Base-by-base conservation (phyloP, 1,140 invertebrate genomes). In the Drosophila prosaltans region DNA sequence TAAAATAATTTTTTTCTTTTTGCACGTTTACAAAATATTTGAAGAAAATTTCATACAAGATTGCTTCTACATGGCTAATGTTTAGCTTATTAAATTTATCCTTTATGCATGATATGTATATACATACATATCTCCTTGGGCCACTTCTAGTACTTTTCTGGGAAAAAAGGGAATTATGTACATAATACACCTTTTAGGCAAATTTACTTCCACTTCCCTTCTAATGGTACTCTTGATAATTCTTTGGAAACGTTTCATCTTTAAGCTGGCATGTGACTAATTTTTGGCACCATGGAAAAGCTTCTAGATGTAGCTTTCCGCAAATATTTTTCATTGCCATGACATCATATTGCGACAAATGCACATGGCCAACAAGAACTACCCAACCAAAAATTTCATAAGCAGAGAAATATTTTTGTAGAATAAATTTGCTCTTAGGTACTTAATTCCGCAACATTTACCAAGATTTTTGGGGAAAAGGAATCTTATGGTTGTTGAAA, bases 221-320 rank as follows among this genome's bases (percentile, higher is more conserved):
- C 7, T 51, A 24, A 51, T 26, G 21, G 45, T 10, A 24, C 8
- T 51, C 8, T 24, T 51, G 24, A 26, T 51, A 26, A 51, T 51
- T 51, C 21, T 51, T 51, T 3, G 21, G 16, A 48, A 51, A 26
- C 8, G 21, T 51, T 51, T 51, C 21, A 51, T 51, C 45, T 51
- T 51, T 51, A 24, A 51, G 45, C 45, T 51, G 21, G 21, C 7
- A 26, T 51, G 45, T 51, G 45, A 51, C 45, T 26, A 26, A 51
- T 51, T 51, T 51, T 51, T 51, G 24, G 21, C 21, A 51, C 8
- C 8, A 24, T 16, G 21, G 16, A 16, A 16, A 51, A 10, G 1
- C 21, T 51, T 26, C 21, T 24, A 51, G 21, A 30, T 16, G 16
- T 16, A 16, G 16, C 16, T 8, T 30, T 30, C 28, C 2, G 2